Evolutionary conservation across 1,140 invertebrate genomes (phyloP).

Genomic region (Uloborus diversus): DNA sequence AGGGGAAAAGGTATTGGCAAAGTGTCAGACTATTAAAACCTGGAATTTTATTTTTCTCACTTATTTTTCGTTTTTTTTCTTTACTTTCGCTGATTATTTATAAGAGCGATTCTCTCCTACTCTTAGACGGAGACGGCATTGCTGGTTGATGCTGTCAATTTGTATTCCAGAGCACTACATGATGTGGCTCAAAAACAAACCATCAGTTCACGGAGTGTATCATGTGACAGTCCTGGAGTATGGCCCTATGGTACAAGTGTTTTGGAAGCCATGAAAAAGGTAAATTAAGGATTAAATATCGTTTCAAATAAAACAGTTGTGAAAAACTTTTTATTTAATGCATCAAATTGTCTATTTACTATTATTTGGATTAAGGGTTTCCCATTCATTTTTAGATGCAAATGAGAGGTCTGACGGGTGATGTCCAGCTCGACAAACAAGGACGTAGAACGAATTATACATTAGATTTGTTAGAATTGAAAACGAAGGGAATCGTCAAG

Average conservation of each 20-base stretch:
- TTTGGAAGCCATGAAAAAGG: conserved; percentile 97
- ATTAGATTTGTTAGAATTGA: conserved; percentile 88
- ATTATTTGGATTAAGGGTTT: no score
- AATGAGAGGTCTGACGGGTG: conserved; percentile 88
- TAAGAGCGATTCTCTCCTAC: no score
- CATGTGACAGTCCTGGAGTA: conserved; percentile 87
- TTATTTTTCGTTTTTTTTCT: conserved; percentile 1
- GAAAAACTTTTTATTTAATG: conserved; percentile 37
- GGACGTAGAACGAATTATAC: conserved; percentile 90
- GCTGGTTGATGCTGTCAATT: conserved; percentile 93
- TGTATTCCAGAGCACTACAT: conserved; percentile 91
- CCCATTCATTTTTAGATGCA: conserved; percentile 76
- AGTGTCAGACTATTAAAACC: no score
- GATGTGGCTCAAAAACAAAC: conserved; percentile 74
- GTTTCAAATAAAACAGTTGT: background rate
- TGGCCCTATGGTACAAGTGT: conserved; percentile 94
- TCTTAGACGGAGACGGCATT: conserved; percentile 94
- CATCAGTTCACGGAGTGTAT: conserved; percentile 76
- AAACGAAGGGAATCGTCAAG: conserved; percentile 67
- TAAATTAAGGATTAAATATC: conserved; percentile 66
- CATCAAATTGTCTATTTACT: no score
- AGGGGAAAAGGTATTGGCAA: no score
- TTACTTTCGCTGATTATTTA: background rate
- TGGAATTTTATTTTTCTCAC: background rate
- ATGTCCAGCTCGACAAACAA: conserved; percentile 92